Evolutionary conservation across 2,113 vertebrate species (phyloP).

Genomic region (Engraulis encrasicolus): DNA sequence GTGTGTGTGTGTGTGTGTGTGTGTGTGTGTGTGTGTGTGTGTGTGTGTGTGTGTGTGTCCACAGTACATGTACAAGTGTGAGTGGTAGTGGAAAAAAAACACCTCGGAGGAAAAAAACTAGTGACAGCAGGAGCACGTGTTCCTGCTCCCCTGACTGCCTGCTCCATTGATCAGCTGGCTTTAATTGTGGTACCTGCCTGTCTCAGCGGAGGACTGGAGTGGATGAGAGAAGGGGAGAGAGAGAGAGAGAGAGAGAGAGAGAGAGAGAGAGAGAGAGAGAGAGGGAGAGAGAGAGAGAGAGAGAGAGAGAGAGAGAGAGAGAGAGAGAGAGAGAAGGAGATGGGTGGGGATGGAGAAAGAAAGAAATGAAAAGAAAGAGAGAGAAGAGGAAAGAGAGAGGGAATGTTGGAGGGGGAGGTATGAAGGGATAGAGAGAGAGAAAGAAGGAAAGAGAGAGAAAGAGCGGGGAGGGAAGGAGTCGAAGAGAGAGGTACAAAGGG

Average conservation of each 20-base stretch:
- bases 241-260: neutral
- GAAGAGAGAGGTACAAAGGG: slow-evolving; percentile 27
- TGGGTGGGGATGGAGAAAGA: neutral
- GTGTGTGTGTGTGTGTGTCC: neutral
- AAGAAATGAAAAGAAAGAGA: slow-evolving; percentile 54
- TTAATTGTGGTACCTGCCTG: neutral
- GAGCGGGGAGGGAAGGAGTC: slow-evolving; percentile 27
- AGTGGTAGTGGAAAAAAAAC: neutral
- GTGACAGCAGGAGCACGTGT: neutral
- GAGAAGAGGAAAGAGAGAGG: slow-evolving; percentile 42
- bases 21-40: neutral
- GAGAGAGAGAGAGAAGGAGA: neutral
- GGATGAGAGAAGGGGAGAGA: neutral
- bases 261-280: neutral
- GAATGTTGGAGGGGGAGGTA: slow-evolving; percentile 30
- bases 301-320: neutral
- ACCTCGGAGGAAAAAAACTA: neutral
- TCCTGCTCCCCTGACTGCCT: neutral
- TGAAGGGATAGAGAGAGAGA: slow-evolving; percentile 30
- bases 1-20: neutral
- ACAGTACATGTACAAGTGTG: neutral
- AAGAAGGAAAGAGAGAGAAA: slow-evolving; percentile 31
- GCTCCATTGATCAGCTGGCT: slow-evolving; percentile 10
- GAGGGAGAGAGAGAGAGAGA: neutral
- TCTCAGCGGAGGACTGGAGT: neutral